These are phyloP conservation scores for Clunio marinus DNA, from an alignment of 2,888 invertebrate genomes.

Conservation along the genomic window DNA sequence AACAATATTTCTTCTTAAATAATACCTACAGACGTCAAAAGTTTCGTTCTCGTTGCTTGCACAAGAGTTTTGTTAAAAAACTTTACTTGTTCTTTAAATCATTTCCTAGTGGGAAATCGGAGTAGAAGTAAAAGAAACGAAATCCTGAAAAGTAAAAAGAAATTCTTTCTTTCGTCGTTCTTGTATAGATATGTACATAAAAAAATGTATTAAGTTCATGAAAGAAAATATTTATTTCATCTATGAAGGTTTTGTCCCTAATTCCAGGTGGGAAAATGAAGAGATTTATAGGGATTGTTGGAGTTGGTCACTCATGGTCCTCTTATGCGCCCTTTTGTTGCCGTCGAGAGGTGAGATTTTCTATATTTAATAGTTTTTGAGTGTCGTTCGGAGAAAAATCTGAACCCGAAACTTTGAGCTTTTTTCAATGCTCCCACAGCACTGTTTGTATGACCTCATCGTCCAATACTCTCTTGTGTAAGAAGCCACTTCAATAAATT, in stretches of 20 bases:
- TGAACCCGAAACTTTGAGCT: background rate
- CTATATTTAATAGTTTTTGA: slow-evolving; percentile 1
- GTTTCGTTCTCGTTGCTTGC: too few relatives aligned
- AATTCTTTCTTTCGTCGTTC: background rate
- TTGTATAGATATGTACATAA: too few relatives aligned
- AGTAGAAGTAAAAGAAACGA: background rate
- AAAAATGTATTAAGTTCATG: background rate
- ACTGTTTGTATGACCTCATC: background rate
- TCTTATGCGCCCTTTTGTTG: background rate
- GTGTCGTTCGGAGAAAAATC: background rate
- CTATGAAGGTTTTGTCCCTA: background rate
- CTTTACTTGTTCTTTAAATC: too few relatives aligned
- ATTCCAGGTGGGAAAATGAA: slow-evolving; percentile 10
- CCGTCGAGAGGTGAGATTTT: background rate
- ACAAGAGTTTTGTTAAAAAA: too few relatives aligned
- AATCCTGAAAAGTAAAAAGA: background rate
- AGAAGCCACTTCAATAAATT: slow-evolving; percentile 7
- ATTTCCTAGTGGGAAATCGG: background rate
- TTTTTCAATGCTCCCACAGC: background rate
- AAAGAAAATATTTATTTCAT: slow-evolving; percentile 1
- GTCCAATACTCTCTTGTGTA: too few relatives aligned
- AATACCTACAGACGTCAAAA: too few relatives aligned
- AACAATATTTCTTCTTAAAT: too few relatives aligned
- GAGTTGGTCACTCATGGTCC: background rate
- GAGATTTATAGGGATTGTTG: slow-evolving; percentile 3